Percentiles rank a stretch among this genome's conserved stretches.
Conservation (phyloP, 53 echinoderm and acorn worm genomes). For the Temnopleurus reevesii region DNA sequence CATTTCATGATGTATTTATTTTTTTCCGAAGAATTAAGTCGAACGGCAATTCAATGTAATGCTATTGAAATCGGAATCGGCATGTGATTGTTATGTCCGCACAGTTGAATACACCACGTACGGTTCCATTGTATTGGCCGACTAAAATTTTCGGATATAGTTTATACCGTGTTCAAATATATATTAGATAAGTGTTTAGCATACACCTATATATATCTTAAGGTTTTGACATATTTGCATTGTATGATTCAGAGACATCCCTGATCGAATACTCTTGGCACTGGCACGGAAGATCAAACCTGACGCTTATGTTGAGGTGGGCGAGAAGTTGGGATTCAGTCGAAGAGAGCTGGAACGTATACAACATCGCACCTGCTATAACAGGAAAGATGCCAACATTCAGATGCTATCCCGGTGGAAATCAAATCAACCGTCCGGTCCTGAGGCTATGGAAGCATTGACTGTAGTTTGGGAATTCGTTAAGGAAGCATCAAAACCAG, state of each 20-base stretch:
- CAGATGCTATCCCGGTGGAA: background rate
- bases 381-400: constrained; percentile 28
- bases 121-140: too few species aligned
- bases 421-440: background rate
- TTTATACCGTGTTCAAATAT: too few species aligned
- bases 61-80: too few species aligned
- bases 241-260: background rate
- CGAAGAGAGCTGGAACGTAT: background rate
- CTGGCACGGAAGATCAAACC: background rate
- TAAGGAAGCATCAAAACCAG: background rate
- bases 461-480: background rate
- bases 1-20: too few species aligned
- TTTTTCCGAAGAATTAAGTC: too few species aligned
- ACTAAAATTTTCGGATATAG: too few species aligned
- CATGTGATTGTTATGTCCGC: too few species aligned
- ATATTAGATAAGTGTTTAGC: too few species aligned
- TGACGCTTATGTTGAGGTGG: background rate
- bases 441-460: background rate
- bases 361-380: background rate
- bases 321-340: background rate
- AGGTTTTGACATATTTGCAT: too few species aligned
- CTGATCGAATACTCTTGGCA: background rate
- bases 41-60: too few species aligned
- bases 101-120: too few species aligned
- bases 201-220: too few species aligned